Conservation (phyloP, 2,113 vertebrate genomes). For the Anolis sagrei region DNA sequence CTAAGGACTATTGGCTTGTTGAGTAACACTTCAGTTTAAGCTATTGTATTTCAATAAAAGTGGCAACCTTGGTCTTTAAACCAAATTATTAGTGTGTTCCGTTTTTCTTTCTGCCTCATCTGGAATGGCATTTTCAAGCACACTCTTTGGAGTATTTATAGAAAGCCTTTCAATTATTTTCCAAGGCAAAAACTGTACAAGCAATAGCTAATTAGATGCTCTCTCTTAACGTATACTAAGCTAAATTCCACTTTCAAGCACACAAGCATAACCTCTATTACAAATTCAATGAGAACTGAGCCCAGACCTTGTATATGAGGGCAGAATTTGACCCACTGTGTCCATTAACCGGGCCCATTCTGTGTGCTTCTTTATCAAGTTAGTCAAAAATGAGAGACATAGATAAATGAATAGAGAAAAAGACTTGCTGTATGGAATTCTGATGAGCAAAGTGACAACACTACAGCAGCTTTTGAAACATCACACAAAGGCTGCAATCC, state of each 20-base stretch:
- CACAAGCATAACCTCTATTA: constrained; percentile 19
- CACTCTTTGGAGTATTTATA: constrained; percentile 36
- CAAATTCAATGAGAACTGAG: constrained; percentile 40
- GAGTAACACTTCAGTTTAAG: constrained; percentile 58
- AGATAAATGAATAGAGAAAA: constrained; percentile 45
- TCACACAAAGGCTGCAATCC: neutral
- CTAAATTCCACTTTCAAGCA: constrained; percentile 39
- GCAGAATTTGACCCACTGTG: constrained; percentile 38
- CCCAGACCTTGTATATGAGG: constrained; percentile 47
- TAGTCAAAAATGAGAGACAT: constrained; percentile 11
- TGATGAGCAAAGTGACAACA: constrained; percentile 37
- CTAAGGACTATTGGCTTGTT: constrained; percentile 55
- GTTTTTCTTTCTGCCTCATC: constrained; percentile 48
- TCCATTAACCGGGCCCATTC: constrained; percentile 48
- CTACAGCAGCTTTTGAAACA: constrained; percentile 12
- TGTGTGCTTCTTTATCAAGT: constrained; percentile 48
- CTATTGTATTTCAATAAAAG: constrained; percentile 57
- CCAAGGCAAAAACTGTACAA: constrained; percentile 1
- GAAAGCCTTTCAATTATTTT: neutral
- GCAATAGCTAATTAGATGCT: constrained; percentile 50
- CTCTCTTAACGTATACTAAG: constrained; percentile 23
- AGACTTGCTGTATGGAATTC: constrained; percentile 29
- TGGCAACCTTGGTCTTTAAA: constrained; percentile 64
- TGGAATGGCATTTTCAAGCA: constrained; percentile 21
- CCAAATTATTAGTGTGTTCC: constrained; percentile 34